A percentile compares a stretch with the other conserved stretches of the same genome.
These are phyloP conservation scores for Sciurus carolinensis DNA, from an alignment of 2,797 vertebrate species.

Conservation along the genomic window DNA sequence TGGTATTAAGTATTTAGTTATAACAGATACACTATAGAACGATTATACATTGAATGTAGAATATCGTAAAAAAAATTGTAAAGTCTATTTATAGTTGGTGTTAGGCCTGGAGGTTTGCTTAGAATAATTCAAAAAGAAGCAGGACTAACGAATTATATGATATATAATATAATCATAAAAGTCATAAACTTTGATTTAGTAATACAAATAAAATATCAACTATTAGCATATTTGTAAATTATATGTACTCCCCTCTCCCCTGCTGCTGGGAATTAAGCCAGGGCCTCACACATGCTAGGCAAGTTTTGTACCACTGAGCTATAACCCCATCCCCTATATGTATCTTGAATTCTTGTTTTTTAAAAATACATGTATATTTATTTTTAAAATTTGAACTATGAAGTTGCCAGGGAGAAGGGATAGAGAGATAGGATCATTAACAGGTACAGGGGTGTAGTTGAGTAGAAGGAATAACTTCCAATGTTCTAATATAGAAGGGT, in stretches of 20 bases:
- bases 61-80: constrained; percentile 59
- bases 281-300: no score
- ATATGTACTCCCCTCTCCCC: neutral
- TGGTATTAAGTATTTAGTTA: constrained; percentile 65
- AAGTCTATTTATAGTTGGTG: neutral
- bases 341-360: neutral
- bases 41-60: neutral
- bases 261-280: no score
- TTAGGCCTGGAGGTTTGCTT: constrained; percentile 18
- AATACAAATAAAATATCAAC: constrained; percentile 15
- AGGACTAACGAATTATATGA: constrained; percentile 36
- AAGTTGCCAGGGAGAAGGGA: neutral
- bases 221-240: constrained; percentile 39
- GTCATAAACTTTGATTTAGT: constrained; percentile 41
- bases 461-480: neutral
- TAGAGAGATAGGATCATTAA: neutral
- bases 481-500: neutral
- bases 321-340: neutral
- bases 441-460: neutral
- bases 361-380: neutral
- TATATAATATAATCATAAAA: neutral
- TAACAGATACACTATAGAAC: constrained; percentile 60
- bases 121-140: constrained; percentile 60
- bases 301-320: neutral
- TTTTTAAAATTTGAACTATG: neutral